Evolutionary conservation across 1,140 invertebrate genomes (phyloP).

Genomic region (Caenorhabditis inopinata): DNA sequence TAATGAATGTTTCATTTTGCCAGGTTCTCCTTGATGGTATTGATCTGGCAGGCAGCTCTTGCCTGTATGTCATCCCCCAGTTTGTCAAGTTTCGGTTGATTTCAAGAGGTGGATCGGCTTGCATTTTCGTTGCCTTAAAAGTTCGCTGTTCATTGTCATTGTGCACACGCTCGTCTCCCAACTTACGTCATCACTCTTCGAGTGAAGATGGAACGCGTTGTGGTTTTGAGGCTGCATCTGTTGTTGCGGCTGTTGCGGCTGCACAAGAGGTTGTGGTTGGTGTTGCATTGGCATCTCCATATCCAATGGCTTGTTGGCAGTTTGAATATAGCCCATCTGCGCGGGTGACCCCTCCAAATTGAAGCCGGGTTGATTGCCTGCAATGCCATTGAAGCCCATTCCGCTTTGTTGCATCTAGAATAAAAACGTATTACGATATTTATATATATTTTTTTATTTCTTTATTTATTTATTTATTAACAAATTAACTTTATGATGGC

Average conservation of each 20-base stretch:
- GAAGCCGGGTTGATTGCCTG: neutral
- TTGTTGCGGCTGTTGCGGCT: slow-evolving; percentile 20
- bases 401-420: neutral
- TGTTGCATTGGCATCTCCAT: slow-evolving; percentile 20
- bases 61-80: slow-evolving; percentile 61
- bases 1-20: slow-evolving; percentile 52
- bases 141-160: neutral
- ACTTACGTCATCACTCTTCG: slow-evolving; percentile 9
- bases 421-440: neutral
- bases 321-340: slow-evolving; percentile 30
- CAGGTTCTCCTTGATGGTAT: slow-evolving; percentile 57
- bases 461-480: too few relatives aligned
- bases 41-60: slow-evolving; percentile 34
- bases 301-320: slow-evolving; percentile 10
- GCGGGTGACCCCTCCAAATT: slow-evolving; percentile 19
- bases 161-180: too few relatives aligned
- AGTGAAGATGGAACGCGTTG: slow-evolving; percentile 25
- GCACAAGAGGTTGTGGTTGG: slow-evolving; percentile 35
- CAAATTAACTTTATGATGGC: too few relatives aligned
- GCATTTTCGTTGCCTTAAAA: slow-evolving; percentile 3
- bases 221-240: neutral
- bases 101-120: slow-evolving; percentile 58
- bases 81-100: slow-evolving; percentile 62
- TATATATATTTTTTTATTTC: too few relatives aligned
- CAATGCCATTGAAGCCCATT: slow-evolving; percentile 13